A percentile compares a stretch with the other conserved stretches of the same genome.
These are phyloP conservation scores for Augochlorella aurata DNA, from an alignment of 2,888 invertebrate species.

Conservation along the genomic window DNA sequence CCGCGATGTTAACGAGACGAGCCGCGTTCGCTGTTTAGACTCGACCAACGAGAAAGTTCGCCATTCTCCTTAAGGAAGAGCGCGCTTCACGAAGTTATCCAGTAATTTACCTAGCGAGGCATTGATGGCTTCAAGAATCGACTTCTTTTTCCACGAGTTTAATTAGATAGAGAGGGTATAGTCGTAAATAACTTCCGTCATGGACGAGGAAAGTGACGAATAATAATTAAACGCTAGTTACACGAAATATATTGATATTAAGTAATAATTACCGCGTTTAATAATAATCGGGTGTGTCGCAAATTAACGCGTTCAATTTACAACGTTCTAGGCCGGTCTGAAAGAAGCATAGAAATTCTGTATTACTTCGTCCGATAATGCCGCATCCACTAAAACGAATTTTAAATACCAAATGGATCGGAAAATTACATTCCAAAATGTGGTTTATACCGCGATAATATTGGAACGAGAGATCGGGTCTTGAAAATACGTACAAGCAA, in stretches of 20 bases:
- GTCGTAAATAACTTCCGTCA: background rate
- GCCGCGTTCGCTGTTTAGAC: conserved; percentile 10
- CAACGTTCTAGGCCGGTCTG: no score
- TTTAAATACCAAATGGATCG: no score
- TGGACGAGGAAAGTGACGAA: background rate
- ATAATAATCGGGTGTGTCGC: background rate
- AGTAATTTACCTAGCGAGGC: background rate
- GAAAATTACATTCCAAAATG: background rate
- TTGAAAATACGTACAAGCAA: background rate
- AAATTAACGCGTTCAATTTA: background rate
- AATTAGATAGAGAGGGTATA: background rate
- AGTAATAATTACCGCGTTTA: background rate
- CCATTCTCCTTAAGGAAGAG: conserved; percentile 1
- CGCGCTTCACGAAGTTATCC: background rate
- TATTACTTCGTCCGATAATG: background rate
- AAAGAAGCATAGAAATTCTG: background rate
- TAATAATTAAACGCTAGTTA: background rate
- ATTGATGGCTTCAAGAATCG: background rate
- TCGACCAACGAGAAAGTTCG: background rate
- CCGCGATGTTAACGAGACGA: conserved; percentile 13
- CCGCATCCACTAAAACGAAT: background rate
- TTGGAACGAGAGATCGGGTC: background rate
- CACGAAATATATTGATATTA: background rate
- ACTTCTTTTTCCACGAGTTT: background rate
- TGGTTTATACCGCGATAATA: background rate